Conservation (phyloP, 1,140 invertebrate genomes). For the Maniola jurtina region DNA sequence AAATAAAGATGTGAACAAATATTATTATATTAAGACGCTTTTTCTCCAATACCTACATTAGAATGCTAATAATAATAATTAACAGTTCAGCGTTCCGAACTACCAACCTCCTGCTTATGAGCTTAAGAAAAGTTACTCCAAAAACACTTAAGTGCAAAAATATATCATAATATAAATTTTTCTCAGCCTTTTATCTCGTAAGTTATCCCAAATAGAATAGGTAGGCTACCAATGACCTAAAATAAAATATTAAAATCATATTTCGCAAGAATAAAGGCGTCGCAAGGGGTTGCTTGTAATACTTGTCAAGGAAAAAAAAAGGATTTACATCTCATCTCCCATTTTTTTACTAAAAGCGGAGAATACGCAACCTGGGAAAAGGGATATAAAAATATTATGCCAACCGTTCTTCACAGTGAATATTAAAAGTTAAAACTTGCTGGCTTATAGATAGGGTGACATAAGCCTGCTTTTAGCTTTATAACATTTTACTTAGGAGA, state of each 20-base stretch:
- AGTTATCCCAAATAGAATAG: too few species aligned
- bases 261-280: not conserved
- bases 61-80: too few species aligned
- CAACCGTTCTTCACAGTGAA: not conserved
- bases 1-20: too few species aligned
- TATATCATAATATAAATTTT: too few species aligned
- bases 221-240: not conserved
- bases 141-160: too few species aligned
- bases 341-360: slow-evolving; percentile 5
- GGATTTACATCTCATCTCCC: slow-evolving; percentile 1
- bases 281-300: not conserved
- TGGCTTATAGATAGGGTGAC: not conserved
- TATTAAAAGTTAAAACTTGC: slow-evolving; percentile 4
- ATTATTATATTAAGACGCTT: too few species aligned
- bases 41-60: too few species aligned
- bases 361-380: not conserved
- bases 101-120: too few species aligned
- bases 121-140: too few species aligned
- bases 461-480: slow-evolving; percentile 1
- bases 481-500: not conserved
- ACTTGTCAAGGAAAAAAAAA: not conserved
- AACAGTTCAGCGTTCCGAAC: too few species aligned
- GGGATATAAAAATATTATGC: slow-evolving; percentile 5
- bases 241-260: not conserved
- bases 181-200: not conserved